Conservation (phyloP, 2,888 invertebrate species). For the Leptinotarsa rubiginosa region DNA sequence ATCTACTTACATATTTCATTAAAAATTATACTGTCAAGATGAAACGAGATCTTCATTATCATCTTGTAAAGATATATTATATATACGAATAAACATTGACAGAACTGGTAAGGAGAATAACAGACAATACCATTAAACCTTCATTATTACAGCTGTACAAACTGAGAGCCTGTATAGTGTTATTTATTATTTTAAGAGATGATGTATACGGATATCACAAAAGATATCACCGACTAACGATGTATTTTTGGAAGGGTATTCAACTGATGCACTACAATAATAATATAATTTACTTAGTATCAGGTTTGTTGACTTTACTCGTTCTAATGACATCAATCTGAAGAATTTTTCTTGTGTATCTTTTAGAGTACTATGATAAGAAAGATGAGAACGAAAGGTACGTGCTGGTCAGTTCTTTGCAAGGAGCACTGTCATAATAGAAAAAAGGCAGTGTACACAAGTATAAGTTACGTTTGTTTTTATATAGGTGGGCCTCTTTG, state of each 20-base stretch:
- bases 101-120: neutral
- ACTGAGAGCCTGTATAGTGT: neutral
- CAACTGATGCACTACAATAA: neutral
- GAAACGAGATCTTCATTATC: neutral
- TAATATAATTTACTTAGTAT: neutral
- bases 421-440: neutral
- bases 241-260: conserved; percentile 10
- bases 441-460: neutral
- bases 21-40: too few relatives aligned
- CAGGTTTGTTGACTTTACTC: conserved; percentile 3
- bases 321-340: neutral
- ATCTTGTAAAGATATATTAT: neutral
- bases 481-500: too few relatives aligned
- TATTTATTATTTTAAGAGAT: neutral
- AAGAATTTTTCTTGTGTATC: neutral
- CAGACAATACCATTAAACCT: neutral
- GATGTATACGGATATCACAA: neutral
- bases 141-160: conserved; percentile 9
- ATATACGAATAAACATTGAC: neutral
- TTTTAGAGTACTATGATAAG: neutral
- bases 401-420: neutral
- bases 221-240: neutral
- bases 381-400: neutral
- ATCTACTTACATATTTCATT: too few relatives aligned
- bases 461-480: too few relatives aligned